Percentiles rank a stretch among this genome's conserved stretches.
phyloP scores from a whole-genome alignment of 2,797 vertebrate species.

The Chrysocyon brachyurus region DNA sequence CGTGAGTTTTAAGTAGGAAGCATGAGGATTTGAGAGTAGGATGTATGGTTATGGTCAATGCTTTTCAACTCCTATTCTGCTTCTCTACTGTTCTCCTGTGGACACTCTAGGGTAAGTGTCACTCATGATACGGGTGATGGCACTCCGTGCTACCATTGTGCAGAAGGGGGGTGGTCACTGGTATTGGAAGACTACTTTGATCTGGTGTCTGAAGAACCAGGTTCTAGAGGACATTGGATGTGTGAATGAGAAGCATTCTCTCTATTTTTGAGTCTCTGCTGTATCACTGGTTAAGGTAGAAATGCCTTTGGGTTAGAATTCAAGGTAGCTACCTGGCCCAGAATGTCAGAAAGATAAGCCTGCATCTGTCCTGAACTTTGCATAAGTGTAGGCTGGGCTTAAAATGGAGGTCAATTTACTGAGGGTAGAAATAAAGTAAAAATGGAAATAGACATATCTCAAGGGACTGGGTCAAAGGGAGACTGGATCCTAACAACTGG shows the following conservation, averaged over 20 bases:
- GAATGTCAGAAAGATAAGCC: neutral
- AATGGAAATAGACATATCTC: neutral
- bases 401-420: neutral
- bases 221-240: neutral
- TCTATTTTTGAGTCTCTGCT: neutral
- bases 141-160: fast-evolving
- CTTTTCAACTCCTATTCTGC: neutral
- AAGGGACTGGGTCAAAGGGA: neutral
- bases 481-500: neutral
- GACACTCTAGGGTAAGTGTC: fast-evolving
- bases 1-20: neutral
- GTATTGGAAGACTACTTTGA: neutral
- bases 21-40: neutral
- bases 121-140: fast-evolving
- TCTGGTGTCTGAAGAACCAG: neutral
- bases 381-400: neutral
- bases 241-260: neutral
- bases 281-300: neutral
- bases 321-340: neutral
- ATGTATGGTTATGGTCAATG: neutral
- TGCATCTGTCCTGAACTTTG: neutral
- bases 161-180: fast-evolving
- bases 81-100: neutral
- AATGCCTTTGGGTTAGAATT: neutral
- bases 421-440: neutral